A percentile compares a stretch with the other conserved stretches of the same genome.
Conservation (phyloP, 2,113 vertebrate species). For the Callopanchax toddi region DNA sequence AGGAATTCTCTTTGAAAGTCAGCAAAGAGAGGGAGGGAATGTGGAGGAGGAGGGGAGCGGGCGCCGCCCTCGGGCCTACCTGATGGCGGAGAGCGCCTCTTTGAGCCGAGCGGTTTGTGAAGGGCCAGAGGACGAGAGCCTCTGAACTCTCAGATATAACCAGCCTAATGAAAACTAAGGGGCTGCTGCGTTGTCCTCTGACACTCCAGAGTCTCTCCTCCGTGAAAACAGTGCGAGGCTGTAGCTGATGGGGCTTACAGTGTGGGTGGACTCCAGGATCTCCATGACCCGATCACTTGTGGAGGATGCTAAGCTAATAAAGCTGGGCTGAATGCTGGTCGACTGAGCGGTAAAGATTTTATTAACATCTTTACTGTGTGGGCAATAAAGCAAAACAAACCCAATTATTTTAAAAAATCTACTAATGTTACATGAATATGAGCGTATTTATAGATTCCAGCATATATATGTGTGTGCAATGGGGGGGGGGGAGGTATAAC, state of each 20-base stretch:
- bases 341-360: constrained; percentile 8
- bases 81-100: constrained; percentile 53
- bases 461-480: constrained; percentile 27
- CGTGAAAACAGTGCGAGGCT: constrained; percentile 36
- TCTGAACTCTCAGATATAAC: constrained; percentile 64
- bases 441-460: constrained; percentile 16
- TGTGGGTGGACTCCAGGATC: constrained; percentile 58
- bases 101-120: constrained; percentile 62
- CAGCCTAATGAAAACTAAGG: constrained; percentile 60
- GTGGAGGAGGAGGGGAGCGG: constrained; percentile 59
- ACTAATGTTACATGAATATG: constrained; percentile 24
- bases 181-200: constrained; percentile 62
- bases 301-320: constrained; percentile 63
- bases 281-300: constrained; percentile 59
- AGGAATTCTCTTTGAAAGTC: constrained; percentile 73
- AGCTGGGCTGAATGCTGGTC: constrained; percentile 1
- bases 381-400: constrained; percentile 26
- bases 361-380: constrained; percentile 25
- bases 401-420: constrained; percentile 7
- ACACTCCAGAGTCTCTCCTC: constrained; percentile 49
- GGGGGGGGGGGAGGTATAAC: constrained; percentile 8
- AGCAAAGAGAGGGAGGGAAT: constrained; percentile 45
- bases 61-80: constrained; percentile 56
- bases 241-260: constrained; percentile 33
- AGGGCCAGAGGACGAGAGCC: constrained; percentile 66